Evolutionary conservation across 2,113 vertebrate genomes (phyloP).

Genomic region (Lota lota): DNA sequence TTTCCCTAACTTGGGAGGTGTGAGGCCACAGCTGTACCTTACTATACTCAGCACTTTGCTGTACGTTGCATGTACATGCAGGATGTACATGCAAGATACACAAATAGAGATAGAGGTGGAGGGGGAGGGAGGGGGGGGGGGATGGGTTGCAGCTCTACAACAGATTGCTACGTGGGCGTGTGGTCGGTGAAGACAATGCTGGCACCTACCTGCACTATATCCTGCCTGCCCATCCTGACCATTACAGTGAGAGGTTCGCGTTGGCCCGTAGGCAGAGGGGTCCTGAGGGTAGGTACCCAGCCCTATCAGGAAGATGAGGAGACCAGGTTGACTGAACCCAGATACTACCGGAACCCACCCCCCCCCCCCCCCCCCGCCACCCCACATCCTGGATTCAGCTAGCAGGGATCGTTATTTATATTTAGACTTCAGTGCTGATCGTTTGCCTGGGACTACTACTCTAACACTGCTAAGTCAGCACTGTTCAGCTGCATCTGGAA

Average conservation of each 20-base stretch:
- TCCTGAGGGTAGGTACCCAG: constrained; percentile 88
- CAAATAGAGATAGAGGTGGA: constrained; percentile 43
- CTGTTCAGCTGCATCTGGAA: constrained; percentile 41
- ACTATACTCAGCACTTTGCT: constrained; percentile 44
- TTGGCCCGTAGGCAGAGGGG: constrained; percentile 85
- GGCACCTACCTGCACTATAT: constrained; percentile 84
- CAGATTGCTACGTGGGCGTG: constrained; percentile 60
- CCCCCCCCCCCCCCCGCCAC: too few species aligned
- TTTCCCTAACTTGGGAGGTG: constrained; percentile 7
- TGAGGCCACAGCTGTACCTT: constrained; percentile 45
- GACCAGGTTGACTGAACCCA: constrained; percentile 84
- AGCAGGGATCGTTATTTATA: too few species aligned
- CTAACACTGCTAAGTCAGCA: constrained; percentile 24
- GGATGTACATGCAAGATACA: constrained; percentile 66
- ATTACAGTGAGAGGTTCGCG: constrained; percentile 86
- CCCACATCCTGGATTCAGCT: neutral
- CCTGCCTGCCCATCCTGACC: constrained; percentile 91
- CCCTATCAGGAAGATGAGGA: constrained; percentile 84
- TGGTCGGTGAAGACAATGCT: constrained; percentile 75
- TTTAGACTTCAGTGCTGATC: constrained; percentile 3
- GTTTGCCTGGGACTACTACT: constrained; percentile 40
- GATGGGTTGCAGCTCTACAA: constrained; percentile 51
- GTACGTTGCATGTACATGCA: constrained; percentile 64
- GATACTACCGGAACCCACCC: constrained; percentile 57
- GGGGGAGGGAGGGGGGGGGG: constrained; percentile 23